Percentiles rank a stretch among this genome's conserved stretches.
phyloP scores from a whole-genome alignment of 2,113 vertebrate genomes.

The Centropristis striata region DNA sequence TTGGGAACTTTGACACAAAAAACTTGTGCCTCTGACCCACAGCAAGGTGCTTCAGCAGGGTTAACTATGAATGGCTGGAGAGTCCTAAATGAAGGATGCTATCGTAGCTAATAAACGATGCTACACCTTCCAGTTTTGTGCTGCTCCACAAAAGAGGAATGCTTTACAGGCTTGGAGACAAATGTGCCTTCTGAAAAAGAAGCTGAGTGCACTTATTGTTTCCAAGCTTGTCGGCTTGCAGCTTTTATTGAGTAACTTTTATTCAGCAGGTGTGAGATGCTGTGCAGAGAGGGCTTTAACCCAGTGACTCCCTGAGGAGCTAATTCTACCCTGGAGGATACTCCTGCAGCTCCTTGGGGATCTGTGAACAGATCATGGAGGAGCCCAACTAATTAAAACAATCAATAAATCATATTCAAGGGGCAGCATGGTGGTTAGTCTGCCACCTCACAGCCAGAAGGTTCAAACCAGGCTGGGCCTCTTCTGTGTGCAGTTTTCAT shows the following conservation, averaged over 20 bases:
- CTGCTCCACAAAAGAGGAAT: background rate
- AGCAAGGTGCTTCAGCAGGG: background rate
- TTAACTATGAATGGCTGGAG: background rate
- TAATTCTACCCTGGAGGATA: too few species aligned
- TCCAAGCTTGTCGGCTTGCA: too few species aligned
- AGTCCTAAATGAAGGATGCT: background rate
- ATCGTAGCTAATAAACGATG: background rate
- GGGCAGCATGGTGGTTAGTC: too few species aligned
- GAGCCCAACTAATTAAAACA: too few species aligned
- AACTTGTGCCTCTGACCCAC: background rate
- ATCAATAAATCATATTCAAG: too few species aligned
- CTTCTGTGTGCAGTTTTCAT: too few species aligned
- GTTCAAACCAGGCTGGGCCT: too few species aligned
- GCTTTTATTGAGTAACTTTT: background rate
- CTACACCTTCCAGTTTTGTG: background rate
- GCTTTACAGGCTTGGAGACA: background rate
- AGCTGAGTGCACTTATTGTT: background rate
- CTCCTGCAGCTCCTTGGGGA: too few species aligned
- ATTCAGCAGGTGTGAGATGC: background rate
- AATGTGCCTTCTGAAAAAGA: background rate
- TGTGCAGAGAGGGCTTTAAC: background rate
- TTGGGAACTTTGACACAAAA: background rate
- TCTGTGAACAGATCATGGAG: too few species aligned
- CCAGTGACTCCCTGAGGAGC: too few species aligned
- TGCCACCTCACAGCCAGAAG: too few species aligned